Conservation (phyloP, 23 tunicate genomes). For the Botrylloides violaceus region DNA sequence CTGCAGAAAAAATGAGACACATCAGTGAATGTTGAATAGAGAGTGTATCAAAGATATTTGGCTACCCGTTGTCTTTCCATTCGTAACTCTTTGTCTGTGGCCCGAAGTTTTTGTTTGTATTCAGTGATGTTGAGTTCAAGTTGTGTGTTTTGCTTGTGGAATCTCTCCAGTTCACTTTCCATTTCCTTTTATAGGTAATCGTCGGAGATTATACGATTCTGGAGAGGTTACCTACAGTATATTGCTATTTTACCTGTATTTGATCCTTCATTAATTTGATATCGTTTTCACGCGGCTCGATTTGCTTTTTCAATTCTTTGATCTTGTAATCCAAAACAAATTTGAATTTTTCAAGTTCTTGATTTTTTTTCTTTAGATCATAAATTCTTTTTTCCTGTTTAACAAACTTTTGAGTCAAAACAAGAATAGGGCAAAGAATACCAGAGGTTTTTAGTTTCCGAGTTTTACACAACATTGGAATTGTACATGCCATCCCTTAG, state of each 20-base stretch:
- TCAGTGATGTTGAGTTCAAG: conserved; percentile 92
- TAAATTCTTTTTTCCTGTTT: conserved; percentile 95
- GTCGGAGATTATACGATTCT: background rate
- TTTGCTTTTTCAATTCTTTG: conserved; percentile 97
- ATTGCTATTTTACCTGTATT: too few relatives aligned
- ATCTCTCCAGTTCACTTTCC: conserved; percentile 98
- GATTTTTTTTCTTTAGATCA: conserved; percentile 97
- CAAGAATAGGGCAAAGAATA: background rate
- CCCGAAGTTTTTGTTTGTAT: conserved; percentile 75
- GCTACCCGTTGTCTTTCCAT: conserved; percentile 78
- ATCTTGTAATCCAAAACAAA: conserved; percentile 98
- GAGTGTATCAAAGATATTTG: background rate
- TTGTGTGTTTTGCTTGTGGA: conserved; percentile 97
- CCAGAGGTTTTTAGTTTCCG: too few relatives aligned
- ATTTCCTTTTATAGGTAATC: conserved; percentile 49
- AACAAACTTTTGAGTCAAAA: background rate
- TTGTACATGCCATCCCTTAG: too few relatives aligned
- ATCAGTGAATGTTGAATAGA: background rate
- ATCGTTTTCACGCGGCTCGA: conserved; percentile 96
- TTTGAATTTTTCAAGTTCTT: conserved; percentile 98
- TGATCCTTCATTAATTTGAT: conserved; percentile 97
- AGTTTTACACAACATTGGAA: too few relatives aligned
- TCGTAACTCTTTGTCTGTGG: conserved; percentile 86
- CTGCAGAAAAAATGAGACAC: conserved; percentile 13
- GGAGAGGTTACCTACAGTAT: too few relatives aligned